Conservation (phyloP, 2,113 vertebrate genomes). For the Lepidothrix coronata region DNA sequence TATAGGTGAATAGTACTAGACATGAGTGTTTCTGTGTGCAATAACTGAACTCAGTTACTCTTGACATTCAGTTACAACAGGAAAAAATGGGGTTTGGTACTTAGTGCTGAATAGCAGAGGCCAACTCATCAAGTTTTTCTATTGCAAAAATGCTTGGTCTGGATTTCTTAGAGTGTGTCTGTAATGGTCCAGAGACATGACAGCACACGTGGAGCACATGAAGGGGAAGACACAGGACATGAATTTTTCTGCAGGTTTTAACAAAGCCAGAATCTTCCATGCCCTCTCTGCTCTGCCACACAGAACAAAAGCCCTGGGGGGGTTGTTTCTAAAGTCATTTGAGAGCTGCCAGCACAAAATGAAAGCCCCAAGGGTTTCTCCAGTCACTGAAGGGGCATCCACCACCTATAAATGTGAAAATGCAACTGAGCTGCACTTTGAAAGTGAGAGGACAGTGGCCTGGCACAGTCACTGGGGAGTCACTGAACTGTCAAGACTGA, state of each 20-base stretch:
- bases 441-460: conserved; percentile 35
- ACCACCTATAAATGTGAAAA: conserved; percentile 24
- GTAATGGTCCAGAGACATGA: conserved; percentile 20
- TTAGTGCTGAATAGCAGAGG: conserved; percentile 9
- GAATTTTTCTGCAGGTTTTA: conserved; percentile 62
- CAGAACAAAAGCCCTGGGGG: conserved; percentile 4
- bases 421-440: background rate
- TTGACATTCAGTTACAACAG: background rate
- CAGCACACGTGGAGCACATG: background rate
- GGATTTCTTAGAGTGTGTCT: conserved; percentile 22
- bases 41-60: background rate
- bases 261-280: conserved; percentile 53
- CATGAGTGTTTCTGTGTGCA: background rate
- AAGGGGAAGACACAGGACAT: conserved; percentile 33
- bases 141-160: conserved; percentile 9
- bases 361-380: conserved; percentile 51
- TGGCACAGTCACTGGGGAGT: background rate
- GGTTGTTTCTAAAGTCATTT: conserved; percentile 36
- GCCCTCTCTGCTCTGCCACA: conserved; percentile 47
- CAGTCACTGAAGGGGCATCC: background rate
- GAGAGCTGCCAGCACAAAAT: conserved; percentile 44
- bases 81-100: background rate
- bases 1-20: background rate
- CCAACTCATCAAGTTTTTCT: background rate
- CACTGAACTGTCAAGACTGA: background rate